phyloP scores from a whole-genome alignment of 2,888 invertebrate species.

The Horisme vitalbata region DNA sequence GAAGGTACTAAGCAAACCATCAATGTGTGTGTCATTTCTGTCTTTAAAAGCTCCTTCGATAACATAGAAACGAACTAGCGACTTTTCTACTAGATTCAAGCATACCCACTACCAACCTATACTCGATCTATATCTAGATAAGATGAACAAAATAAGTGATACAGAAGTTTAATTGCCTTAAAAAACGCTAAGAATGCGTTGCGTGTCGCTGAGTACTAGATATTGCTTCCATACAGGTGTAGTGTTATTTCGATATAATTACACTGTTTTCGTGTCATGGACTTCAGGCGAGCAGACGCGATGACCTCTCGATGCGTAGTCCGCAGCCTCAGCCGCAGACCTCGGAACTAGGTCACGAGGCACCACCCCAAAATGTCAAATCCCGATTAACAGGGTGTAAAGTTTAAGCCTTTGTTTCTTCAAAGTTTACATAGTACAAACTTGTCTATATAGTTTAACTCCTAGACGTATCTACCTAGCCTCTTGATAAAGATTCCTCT shows the following conservation, averaged over 20 bases:
- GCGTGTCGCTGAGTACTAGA: conserved; percentile 15
- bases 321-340: conserved; percentile 62
- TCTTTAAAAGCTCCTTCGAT: not conserved
- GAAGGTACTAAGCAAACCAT: not conserved
- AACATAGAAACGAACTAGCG: not conserved
- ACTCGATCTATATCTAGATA: too few relatives aligned
- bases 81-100: not conserved
- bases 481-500: too few relatives aligned
- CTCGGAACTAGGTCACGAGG: conserved; percentile 64
- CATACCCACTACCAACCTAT: not conserved
- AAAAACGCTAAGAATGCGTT: conserved; percentile 14
- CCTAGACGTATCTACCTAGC: too few relatives aligned
- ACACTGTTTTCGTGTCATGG: conserved; percentile 50
- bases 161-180: conserved; percentile 12
- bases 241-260: conserved; percentile 39
- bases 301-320: conserved; percentile 59
- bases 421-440: not conserved
- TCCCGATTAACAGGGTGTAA: conserved; percentile 12
- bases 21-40: not conserved
- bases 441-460: too few relatives aligned
- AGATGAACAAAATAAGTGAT: conserved; percentile 9
- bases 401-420: not conserved
- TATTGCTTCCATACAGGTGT: conserved; percentile 20
- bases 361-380: conserved; percentile 51
- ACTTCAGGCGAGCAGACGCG: conserved; percentile 43